Evolutionary conservation across 2,113 vertebrate genomes (phyloP).

Genomic region (Tenebrosternarchus preto): DNA sequence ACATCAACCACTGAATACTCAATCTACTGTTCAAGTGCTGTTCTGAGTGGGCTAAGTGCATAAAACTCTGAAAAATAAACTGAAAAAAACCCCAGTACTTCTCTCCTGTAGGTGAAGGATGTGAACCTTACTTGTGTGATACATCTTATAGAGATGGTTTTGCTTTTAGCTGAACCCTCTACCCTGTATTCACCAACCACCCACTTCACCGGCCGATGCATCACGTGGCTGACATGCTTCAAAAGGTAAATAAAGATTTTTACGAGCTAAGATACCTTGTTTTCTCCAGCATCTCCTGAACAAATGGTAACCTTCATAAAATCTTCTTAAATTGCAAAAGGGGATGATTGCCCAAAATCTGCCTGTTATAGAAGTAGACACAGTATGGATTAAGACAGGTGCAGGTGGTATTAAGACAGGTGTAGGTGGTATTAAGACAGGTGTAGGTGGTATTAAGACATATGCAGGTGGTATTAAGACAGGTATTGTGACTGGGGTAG

Average conservation of each 20-base stretch:
- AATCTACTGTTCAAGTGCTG: neutral
- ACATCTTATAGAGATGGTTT: neutral
- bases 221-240: neutral
- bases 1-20: neutral
- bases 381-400: no score
- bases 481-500: no score
- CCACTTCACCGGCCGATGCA: neutral
- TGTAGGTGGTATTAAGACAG: no score
- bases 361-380: no score
- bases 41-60: conserved; percentile 11
- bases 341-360: no score
- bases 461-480: no score
- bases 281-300: neutral
- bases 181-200: neutral
- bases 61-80: neutral
- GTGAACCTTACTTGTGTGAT: neutral
- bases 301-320: neutral
- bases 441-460: no score
- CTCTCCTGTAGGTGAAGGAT: neutral
- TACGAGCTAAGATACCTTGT: neutral
- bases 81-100: conserved; percentile 10
- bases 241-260: neutral
- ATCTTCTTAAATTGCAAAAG: no score
- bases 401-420: no score
- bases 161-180: neutral